phyloP scores from a whole-genome alignment of 2,113 vertebrate genomes.

The Zootoca vivipara region DNA sequence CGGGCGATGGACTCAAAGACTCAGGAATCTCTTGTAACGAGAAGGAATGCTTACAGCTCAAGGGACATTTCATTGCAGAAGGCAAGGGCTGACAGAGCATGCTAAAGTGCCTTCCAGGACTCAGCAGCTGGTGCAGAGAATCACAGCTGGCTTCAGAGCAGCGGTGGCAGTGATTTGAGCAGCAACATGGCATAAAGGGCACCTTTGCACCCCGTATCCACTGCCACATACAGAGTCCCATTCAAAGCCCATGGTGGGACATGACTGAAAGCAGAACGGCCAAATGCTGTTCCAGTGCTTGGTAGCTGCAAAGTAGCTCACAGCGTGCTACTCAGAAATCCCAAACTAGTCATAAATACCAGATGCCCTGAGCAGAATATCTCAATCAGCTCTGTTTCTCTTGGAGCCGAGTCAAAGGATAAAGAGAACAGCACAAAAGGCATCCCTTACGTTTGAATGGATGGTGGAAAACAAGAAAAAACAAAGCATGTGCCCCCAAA shows the following conservation, averaged over 20 bases:
- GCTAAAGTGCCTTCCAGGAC: not conserved
- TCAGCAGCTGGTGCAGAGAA: not conserved
- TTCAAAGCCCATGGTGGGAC: not conserved
- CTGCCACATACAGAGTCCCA: not conserved
- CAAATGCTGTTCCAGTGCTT: accelerated
- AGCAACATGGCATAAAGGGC: not conserved
- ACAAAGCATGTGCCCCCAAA: not conserved
- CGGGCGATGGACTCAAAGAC: not conserved
- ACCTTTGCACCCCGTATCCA: not conserved
- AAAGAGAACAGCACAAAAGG: not conserved
- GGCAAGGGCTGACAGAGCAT: not conserved
- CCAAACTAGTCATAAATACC: constrained; percentile 6
- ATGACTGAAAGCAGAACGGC: not conserved
- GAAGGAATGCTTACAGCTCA: not conserved
- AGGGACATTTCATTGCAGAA: not conserved
- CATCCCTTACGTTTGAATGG: not conserved
- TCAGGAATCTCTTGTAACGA: not conserved
- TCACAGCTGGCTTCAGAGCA: not conserved
- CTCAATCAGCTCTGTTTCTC: constrained; percentile 14
- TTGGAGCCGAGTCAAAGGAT: constrained; percentile 34
- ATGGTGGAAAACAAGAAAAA: not conserved
- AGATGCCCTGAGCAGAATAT: constrained; percentile 23
- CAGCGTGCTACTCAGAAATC: not conserved
- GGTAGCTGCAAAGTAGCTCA: not conserved
- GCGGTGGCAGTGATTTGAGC: too few species aligned